Base-by-base conservation (phyloP, 2,888 invertebrate species). In the Drosophila putrida region DNA sequence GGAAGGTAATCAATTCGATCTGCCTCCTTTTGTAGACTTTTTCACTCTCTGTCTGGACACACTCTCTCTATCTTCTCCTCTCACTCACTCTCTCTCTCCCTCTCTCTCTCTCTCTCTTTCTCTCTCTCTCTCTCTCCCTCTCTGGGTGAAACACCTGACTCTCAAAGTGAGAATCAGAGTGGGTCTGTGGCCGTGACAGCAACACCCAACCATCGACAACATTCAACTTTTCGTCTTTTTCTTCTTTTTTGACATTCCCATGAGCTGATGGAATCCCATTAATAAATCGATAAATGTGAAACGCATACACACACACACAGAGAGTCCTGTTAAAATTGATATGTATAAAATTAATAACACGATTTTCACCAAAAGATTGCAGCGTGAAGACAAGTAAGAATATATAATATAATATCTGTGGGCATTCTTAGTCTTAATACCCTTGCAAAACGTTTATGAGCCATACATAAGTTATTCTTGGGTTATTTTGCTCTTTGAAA, bases 321-420 rank as follows among this genome's bases (percentile, higher is more conserved):
- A 63, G 28, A 39, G 35, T 27, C 13, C 65, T 55, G 49, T 60
- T 64, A n/a, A 72, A 77, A 73, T 71, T 77, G 73, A 73, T 73
- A 72, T 72, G 54, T 36, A 59, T 58, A 54, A 71, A 58, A 77
- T 77, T 72, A 55, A 55, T 57, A 57, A 46, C 27, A 46, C 35
- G 57, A 44, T 36, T 46, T 25, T 27, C 36, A 46, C 20, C 54
- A 54, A 10, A 31, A 31, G 53, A 54, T 41, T 41, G 20, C 31
- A 54, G 31, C 31, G 41, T 31, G 20, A 53, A 41, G 20, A 31
- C 11, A 41, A 28, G 39, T 6, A 53, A 11, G 2, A 6, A 38
- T 4, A 1, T 11, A 11, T 15, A 10, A 5, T 10, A 15, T 15
- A 15, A 10, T 10, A 38, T 6, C 13, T 13, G 6, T 13, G 0